phyloP scores from a whole-genome alignment of 2,113 vertebrate genomes.

The Mirounga angustirostris region DNA sequence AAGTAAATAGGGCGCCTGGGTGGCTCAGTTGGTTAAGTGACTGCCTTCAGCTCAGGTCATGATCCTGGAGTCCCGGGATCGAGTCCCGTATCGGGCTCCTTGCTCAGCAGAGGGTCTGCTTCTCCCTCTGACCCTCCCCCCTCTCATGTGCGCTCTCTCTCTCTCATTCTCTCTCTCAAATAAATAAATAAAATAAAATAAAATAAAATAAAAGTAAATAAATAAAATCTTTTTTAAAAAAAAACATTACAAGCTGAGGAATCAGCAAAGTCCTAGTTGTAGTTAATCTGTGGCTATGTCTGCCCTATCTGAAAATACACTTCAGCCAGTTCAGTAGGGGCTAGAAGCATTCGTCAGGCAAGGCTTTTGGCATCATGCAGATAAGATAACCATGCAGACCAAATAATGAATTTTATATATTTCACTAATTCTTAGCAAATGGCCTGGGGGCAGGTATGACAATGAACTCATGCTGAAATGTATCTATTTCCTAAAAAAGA shows the following conservation, averaged over 20 bases:
- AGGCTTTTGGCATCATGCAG: neutral
- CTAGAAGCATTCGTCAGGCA: neutral
- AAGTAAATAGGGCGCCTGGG: neutral
- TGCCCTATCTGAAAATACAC: neutral
- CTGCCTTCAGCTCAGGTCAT: no score
- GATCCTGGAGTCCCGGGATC: no score
- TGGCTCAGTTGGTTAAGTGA: no score
- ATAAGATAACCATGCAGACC: neutral
- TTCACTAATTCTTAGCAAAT: slow-evolving; percentile 25
- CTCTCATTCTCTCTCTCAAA: neutral
- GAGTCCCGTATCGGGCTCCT: no score
- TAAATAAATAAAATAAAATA: no score
- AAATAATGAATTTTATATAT: neutral
- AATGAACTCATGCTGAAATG: neutral
- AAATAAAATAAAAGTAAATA: neutral
- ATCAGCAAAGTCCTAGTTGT: neutral
- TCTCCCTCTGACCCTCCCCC: no score
- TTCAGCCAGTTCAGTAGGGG: neutral
- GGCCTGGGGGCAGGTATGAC: neutral
- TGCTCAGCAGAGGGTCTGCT: no score
- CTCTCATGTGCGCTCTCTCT: no score
- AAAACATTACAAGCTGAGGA: neutral
- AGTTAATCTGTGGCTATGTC: neutral
- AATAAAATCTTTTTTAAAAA: neutral
- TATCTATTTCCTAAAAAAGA: neutral